phyloP scores from a whole-genome alignment of 2,113 vertebrate genomes.

The Myotis yumanensis region DNA sequence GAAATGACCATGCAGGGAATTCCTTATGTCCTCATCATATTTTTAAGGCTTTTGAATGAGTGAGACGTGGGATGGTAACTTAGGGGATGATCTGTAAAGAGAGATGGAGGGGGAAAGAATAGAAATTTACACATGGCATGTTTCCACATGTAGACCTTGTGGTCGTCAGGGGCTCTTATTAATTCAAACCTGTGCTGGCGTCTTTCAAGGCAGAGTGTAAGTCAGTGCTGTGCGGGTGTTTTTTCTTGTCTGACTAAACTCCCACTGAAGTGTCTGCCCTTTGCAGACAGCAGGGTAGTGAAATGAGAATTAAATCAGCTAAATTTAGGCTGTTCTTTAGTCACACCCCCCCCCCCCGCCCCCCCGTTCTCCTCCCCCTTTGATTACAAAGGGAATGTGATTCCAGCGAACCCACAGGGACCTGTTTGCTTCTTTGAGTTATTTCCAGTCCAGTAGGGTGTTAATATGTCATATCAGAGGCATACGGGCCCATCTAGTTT shows the following conservation, averaged over 20 bases:
- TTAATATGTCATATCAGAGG: background rate
- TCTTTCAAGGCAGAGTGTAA: background rate
- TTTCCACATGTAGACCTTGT: background rate
- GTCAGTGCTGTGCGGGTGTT: background rate
- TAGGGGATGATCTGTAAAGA: background rate
- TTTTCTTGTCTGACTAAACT: background rate
- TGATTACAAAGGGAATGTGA: background rate
- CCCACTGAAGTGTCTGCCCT: background rate
- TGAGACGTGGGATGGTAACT: background rate
- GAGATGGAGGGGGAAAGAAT: background rate
- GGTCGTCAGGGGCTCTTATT: background rate
- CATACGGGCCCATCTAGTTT: constrained; percentile 44
- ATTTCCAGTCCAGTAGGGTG: background rate
- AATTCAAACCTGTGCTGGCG: background rate
- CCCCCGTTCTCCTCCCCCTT: too few species aligned
- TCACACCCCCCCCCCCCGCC: too few species aligned
- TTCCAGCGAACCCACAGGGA: background rate
- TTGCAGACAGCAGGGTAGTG: background rate
- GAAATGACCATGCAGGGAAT: background rate
- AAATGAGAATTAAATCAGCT: background rate
- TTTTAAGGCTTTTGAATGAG: background rate
- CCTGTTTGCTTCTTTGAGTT: constrained; percentile 30
- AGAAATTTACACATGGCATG: background rate
- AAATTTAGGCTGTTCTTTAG: too few species aligned
- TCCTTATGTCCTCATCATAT: background rate